phyloP scores from a whole-genome alignment of 2,797 vertebrate species.

The Mionectes olivaceus region DNA sequence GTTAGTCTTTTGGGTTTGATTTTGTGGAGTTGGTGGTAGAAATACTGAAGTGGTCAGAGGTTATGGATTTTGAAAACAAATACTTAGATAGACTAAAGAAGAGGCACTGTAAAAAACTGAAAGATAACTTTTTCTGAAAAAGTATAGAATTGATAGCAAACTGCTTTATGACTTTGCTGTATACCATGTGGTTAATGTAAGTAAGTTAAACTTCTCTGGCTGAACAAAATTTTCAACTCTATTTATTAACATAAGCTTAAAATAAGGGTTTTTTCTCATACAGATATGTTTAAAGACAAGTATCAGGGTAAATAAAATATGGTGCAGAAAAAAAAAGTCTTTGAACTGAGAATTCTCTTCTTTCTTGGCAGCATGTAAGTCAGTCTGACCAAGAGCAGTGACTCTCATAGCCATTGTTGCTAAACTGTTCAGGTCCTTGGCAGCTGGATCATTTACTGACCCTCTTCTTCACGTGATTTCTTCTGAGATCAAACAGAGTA shows the following conservation, averaged over 20 bases:
- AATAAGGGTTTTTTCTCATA: not conserved
- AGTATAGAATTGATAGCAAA: not conserved
- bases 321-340: not conserved
- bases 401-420: not conserved
- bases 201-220: not conserved
- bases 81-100: not conserved
- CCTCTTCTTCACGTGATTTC: conserved; percentile 16
- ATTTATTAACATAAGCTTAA: not conserved
- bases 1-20: not conserved
- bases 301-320: not conserved
- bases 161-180: not conserved
- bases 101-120: not conserved
- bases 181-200: not conserved
- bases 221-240: not conserved
- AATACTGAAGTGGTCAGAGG: not conserved
- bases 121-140: not conserved
- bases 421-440: not conserved
- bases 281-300: not conserved
- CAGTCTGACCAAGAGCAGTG: not conserved
- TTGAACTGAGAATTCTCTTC: not conserved
- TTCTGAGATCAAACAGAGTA: conserved; percentile 18
- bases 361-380: not conserved
- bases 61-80: not conserved
- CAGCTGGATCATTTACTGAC: not conserved
- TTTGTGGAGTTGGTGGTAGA: not conserved